Base-by-base conservation (phyloP, 1,140 invertebrate genomes). In the Cyclina sinensis region DNA sequence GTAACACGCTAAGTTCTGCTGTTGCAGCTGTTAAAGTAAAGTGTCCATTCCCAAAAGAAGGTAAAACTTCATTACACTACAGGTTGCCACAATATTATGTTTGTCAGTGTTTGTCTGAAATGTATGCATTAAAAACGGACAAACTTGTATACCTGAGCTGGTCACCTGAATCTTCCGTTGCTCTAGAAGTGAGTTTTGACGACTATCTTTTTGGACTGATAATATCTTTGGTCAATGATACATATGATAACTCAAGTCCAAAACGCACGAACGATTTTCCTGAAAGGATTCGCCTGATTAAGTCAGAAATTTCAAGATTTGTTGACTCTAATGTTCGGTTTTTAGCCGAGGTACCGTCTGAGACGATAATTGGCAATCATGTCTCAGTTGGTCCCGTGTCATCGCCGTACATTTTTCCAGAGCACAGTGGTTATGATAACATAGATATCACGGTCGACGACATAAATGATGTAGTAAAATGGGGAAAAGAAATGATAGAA, bases 1-100 rank as follows among this genome's bases (percentile, higher is more conserved):
- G n/a, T n/a, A n/a, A n/a, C n/a, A n/a, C n/a, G n/a, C n/a, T n/a
- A n/a, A n/a, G n/a, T n/a, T n/a, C n/a, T n/a, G n/a, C n/a, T n/a
- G n/a, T n/a, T n/a, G 74, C 24, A 12, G 89, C 76, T 14, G 54
- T 90, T 14, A 79, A 90, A 87, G 57, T 83, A 7, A 90, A 90
- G 68, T 90, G 85, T 48, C 89, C 89, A 27, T 54, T 59, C 4
- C 85, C 80, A 12, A 85, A 85, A 59, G 18, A 57, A 37, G 85
- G 35, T 59, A 73, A 74, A 2, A 85, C 76, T 11, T 74, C 73
- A 18, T 73, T 90, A 21, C 73, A 84, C 24, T 87, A 87, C 24
- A 79, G 11, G 54, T 14, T 90, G 7, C 89, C 89, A 35, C 4
- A 76, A 27, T 78, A 79, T 35, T 87, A 87, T 39, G 78, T 87